phyloP scores from a whole-genome alignment of 2,888 invertebrate species.

The Drosophila infuscata region DNA sequence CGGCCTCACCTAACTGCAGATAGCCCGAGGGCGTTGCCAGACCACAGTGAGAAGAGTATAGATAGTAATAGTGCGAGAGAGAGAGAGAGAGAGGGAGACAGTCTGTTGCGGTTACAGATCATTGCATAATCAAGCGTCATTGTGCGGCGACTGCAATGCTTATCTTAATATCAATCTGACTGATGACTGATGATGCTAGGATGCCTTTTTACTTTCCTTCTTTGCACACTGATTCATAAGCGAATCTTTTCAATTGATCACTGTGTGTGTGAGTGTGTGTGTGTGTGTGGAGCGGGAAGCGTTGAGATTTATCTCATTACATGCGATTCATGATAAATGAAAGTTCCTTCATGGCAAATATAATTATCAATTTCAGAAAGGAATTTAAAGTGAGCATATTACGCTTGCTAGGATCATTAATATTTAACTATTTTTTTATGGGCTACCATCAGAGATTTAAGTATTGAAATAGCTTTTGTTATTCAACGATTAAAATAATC shows the following conservation, averaged over 20 bases:
- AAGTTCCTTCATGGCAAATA: slow-evolving; percentile 34
- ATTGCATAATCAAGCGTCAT: slow-evolving; percentile 63
- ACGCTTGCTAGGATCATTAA: neutral
- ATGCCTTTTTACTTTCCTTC: slow-evolving; percentile 53
- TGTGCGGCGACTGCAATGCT: slow-evolving; percentile 25
- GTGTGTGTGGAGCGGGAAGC: neutral
- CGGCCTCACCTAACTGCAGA: slow-evolving; percentile 33
- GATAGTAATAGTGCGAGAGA: neutral
- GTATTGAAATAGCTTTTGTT: neutral
- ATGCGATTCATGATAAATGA: slow-evolving; percentile 44
- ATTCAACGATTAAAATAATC: neutral
- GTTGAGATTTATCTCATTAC: slow-evolving; percentile 37
- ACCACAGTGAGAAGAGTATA: slow-evolving; percentile 1
- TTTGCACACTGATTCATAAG: slow-evolving; percentile 14
- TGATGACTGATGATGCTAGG: slow-evolving; percentile 63
- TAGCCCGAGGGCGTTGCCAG: slow-evolving; percentile 49
- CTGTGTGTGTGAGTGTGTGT: neutral
- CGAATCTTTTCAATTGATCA: slow-evolving; percentile 52
- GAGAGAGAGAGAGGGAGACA: neutral
- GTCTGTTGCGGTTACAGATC: slow-evolving; percentile 49
- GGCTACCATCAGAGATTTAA: neutral
- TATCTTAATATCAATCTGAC: slow-evolving; percentile 64
- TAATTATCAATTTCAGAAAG: slow-evolving; percentile 1
- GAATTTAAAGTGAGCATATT: slow-evolving; percentile 9
- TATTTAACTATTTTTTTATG: neutral